Evolutionary conservation across 35 echinoderm and acorn worm species (phyloP).

Genomic region (Amphiura filiformis): DNA sequence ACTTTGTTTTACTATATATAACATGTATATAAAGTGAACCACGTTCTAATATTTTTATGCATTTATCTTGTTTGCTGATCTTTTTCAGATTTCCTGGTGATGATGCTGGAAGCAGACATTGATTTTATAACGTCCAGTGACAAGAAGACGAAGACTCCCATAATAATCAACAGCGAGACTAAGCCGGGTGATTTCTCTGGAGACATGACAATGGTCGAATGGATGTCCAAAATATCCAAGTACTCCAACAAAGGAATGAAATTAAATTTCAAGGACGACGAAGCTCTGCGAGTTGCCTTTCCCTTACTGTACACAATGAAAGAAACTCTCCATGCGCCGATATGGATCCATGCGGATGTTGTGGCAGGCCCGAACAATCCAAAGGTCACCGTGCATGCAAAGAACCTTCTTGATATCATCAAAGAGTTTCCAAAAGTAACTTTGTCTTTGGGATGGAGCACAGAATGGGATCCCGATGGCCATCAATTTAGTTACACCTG

Average conservation of each 20-base stretch:
- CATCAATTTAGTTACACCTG: conserved; percentile 62
- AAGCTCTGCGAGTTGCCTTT: conserved; percentile 37
- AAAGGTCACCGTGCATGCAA: conserved; percentile 13
- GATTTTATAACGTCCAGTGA: conserved; percentile 30
- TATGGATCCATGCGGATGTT: conserved; percentile 75
- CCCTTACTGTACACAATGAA: conserved; percentile 38
- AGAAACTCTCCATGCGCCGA: conserved; percentile 62
- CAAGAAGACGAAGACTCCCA: conserved; percentile 28
- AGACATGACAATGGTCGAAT: conserved; percentile 53
- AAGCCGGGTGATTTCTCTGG: conserved; percentile 6
- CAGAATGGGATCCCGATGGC: conserved; percentile 56
- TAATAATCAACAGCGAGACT: conserved; percentile 25
- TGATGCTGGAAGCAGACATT: conserved; percentile 88
- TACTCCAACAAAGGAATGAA: conserved; percentile 87
- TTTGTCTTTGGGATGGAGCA: conserved; percentile 71
- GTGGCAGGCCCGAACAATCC: conserved; percentile 74
- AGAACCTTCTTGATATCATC: conserved; percentile 12
- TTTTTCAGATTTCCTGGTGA: conserved; percentile 64
- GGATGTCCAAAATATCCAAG: conserved; percentile 54
- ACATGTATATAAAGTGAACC: no score
- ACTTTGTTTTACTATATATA: no score
- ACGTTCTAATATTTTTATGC: no score
- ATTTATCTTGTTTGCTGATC: no score
- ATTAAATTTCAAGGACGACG: conserved; percentile 56
- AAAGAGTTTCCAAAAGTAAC: conserved; percentile 24